Evolutionary conservation across 2,113 vertebrate genomes (phyloP).

Genomic region (Nothobranchius kuhntae): DNA sequence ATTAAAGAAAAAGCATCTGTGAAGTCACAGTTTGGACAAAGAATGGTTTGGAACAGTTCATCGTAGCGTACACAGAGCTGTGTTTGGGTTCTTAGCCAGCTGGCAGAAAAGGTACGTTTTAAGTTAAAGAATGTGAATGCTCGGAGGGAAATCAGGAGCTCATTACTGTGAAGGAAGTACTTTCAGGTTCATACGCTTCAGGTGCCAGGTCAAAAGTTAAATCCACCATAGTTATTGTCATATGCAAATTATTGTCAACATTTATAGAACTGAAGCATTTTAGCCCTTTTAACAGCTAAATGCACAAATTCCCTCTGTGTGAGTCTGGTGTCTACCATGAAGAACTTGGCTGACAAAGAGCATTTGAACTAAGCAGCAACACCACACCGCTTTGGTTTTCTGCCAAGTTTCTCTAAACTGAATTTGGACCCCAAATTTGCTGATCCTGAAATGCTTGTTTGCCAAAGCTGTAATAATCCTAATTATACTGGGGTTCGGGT

Average conservation of each 20-base stretch:
- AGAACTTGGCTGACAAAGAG: background rate
- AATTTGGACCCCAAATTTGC: constrained; percentile 11
- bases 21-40: constrained; percentile 70
- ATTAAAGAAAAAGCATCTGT: constrained; percentile 85
- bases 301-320: background rate
- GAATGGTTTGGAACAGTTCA: constrained; percentile 73
- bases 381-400: constrained; percentile 6
- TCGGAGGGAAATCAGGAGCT: constrained; percentile 38
- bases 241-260: background rate
- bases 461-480: background rate
- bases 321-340: no score
- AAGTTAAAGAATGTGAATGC: constrained; percentile 36
- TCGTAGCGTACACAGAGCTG: constrained; percentile 25
- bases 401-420: background rate
- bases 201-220: constrained; percentile 15
- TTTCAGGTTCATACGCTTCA: background rate
- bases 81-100: constrained; percentile 48
- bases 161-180: constrained; percentile 30
- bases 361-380: background rate
- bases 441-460: background rate
- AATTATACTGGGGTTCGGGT: background rate
- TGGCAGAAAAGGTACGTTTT: constrained; percentile 51
- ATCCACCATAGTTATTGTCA: constrained; percentile 1
- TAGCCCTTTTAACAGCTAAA: background rate
- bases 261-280: background rate